phyloP scores from a whole-genome alignment of 2,888 invertebrate genomes.

The Thera britannica region DNA sequence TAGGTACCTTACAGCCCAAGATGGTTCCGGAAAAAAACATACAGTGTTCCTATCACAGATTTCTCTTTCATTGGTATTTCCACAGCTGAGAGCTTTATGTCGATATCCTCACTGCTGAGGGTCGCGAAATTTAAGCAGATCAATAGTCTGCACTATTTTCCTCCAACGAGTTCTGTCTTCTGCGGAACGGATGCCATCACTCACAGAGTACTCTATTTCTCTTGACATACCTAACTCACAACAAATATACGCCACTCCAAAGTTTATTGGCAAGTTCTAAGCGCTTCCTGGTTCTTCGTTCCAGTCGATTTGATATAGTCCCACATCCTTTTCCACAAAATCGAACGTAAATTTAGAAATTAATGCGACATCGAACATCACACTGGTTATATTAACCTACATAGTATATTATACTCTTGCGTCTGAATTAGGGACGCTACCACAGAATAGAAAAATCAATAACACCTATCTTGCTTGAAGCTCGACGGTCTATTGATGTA shows the following conservation, averaged over 20 bases:
- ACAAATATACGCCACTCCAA: not conserved
- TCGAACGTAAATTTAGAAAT: slow-evolving; percentile 26
- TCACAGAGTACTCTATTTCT: not conserved
- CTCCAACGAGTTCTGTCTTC: not conserved
- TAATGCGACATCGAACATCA: slow-evolving; percentile 33
- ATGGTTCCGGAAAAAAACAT: too few species aligned
- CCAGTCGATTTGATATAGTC: slow-evolving; percentile 21
- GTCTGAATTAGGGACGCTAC: slow-evolving; percentile 15
- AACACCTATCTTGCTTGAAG: too few species aligned
- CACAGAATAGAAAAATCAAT: too few species aligned
- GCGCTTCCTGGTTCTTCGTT: slow-evolving; percentile 19
- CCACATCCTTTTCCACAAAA: slow-evolving; percentile 27
- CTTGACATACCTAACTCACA: not conserved
- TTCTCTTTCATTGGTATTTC: too few species aligned
- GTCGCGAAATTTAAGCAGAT: not conserved
- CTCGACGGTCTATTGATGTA: too few species aligned
- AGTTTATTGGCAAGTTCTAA: slow-evolving; percentile 14
- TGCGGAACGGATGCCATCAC: not conserved
- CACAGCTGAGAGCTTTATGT: not conserved
- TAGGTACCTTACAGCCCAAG: too few species aligned
- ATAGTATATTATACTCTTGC: slow-evolving; percentile 23
- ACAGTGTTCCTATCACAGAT: too few species aligned
- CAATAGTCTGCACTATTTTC: not conserved
- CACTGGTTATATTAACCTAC: slow-evolving; percentile 30
- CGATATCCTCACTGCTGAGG: not conserved